Evolutionary conservation across 2,797 vertebrate genomes (phyloP), one percentile per base, ranked within the genome.

Genomic region (Sphenopsis melanotis): DNA sequence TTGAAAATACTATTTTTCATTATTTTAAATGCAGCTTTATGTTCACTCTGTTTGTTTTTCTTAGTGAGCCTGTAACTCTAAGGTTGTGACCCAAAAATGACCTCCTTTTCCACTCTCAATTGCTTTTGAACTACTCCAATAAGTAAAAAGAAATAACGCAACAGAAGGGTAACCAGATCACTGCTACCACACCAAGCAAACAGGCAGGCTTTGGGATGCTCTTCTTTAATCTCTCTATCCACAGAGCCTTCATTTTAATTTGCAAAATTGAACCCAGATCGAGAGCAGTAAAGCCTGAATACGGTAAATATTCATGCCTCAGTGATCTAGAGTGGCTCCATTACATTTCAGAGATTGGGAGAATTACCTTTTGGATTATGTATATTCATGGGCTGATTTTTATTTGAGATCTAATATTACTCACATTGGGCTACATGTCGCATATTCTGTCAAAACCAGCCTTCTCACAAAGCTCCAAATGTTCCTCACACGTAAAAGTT

Each of bases 251-350:
- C 98, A 95, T 98, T 98, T 98, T 98, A 98, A 98, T 98, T 98
- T 98, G 97, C 98, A 98, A 98, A 98, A 98, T 98, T 98, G 98
- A 98, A 97, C 97, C 96, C 97, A 98, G 98, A 97, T 98, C 94
- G 96, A 98, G 97, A 98, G 98, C 98, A 97, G 97, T 97, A 98
- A 98, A 98, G 98, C 98, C 98, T 94, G 97, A 97, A 96, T 96
- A 97, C 87, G 32, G 98, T 98, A 98, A 98, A 98, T 98, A 98
- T 98, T 98, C 98, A 98, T 98, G 98, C 98, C 97, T 97, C 97
- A 95, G 97, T 98, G 97, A 98, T 97, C 97, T 93, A 97, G 97
- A 98, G 97, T 96, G 96, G 97, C 97, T 98, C 98, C 96, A 97
- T 98, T 98, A 98, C 98, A 95, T 96, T 97, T 97, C 94, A 90